Evolutionary conservation across 1,140 invertebrate species (phyloP).

Genomic region (Drosophila auraria): DNA sequence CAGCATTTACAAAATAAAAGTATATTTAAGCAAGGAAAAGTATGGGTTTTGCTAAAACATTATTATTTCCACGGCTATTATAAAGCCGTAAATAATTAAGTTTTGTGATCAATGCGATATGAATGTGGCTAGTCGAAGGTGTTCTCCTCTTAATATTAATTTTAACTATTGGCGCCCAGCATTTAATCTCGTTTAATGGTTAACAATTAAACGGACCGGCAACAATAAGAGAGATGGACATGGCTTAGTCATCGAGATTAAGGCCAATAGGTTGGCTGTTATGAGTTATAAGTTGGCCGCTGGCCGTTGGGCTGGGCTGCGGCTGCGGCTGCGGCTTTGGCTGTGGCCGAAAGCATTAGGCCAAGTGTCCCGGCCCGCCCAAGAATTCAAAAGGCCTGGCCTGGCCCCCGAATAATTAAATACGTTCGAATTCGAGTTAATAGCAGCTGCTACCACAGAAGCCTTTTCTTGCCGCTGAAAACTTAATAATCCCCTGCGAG

Average conservation of each 20-base stretch:
- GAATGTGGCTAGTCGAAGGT: slow-evolving; percentile 11
- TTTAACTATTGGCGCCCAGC: slow-evolving; percentile 1
- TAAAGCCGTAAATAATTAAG: slow-evolving; percentile 8
- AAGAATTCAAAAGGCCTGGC: slow-evolving; percentile 36
- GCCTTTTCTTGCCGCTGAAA: slow-evolving; percentile 66
- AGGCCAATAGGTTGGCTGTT: slow-evolving; percentile 30
- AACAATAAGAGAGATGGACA: slow-evolving; percentile 15
- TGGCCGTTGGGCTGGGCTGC: slow-evolving; percentile 10
- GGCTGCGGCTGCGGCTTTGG: slow-evolving; percentile 9
- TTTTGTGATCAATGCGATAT: slow-evolving; percentile 14
- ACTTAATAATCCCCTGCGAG: slow-evolving; percentile 70
- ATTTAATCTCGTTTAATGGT: slow-evolving; percentile 11
- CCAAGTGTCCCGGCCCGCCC: slow-evolving; percentile 56
- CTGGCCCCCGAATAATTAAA: slow-evolving; percentile 67
- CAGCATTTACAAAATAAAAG: not conserved
- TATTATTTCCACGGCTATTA: slow-evolving; percentile 9
- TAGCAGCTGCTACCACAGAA: slow-evolving; percentile 72
- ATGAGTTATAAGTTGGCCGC: slow-evolving; percentile 6
- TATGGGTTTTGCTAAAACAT: not conserved
- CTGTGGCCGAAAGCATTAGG: slow-evolving; percentile 30
- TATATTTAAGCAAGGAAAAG: slow-evolving; percentile 15
- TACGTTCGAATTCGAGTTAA: slow-evolving; percentile 52
- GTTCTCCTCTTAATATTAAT: slow-evolving; percentile 16
- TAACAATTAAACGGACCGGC: slow-evolving; percentile 20
- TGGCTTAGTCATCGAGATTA: slow-evolving; percentile 28